A percentile compares a stretch with the other conserved stretches of the same genome.
Conservation (phyloP, 2,888 invertebrate genomes). For the Crematogaster levior region DNA sequence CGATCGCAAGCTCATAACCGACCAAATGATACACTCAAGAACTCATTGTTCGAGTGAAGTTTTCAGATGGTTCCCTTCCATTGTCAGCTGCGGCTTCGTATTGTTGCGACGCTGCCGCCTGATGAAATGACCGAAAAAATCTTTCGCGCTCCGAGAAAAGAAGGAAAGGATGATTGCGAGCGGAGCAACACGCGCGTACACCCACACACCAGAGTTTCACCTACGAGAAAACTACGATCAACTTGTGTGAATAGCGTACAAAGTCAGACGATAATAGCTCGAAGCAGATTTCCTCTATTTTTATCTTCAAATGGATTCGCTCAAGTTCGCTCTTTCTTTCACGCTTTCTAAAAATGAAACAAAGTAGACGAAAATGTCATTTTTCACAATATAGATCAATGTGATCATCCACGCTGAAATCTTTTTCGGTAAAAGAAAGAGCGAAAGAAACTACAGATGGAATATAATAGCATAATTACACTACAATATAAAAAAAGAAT, state of each 20-base stretch:
- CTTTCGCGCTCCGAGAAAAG: slow-evolving; percentile 50
- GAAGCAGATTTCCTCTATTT: slow-evolving; percentile 22
- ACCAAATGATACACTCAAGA: slow-evolving; percentile 82
- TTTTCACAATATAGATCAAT: slow-evolving; percentile 35
- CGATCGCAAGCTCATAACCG: slow-evolving; percentile 82
- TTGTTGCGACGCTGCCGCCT: slow-evolving; percentile 68
- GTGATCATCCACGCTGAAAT: neutral
- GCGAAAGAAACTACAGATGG: slow-evolving; percentile 15
- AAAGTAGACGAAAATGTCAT: slow-evolving; percentile 32
- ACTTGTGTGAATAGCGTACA: slow-evolving; percentile 41
- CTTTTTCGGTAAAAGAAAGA: neutral
- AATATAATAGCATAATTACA: slow-evolving; percentile 16
- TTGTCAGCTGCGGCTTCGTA: slow-evolving; percentile 72
- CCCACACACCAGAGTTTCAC: slow-evolving; percentile 47
- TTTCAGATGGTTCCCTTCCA: slow-evolving; percentile 77
- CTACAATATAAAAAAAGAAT: neutral
- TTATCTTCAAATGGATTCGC: slow-evolving; percentile 62
- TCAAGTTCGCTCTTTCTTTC: slow-evolving; percentile 39
- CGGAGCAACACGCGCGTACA: slow-evolving; percentile 38
- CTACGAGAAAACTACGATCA: slow-evolving; percentile 58
- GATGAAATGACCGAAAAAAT: slow-evolving; percentile 73
- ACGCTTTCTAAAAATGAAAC: slow-evolving; percentile 50
- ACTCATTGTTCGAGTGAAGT: slow-evolving; percentile 80
- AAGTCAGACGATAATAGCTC: slow-evolving; percentile 58
- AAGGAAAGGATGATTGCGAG: slow-evolving; percentile 44